Evolutionary conservation across 1,140 invertebrate species (phyloP).

Genomic region (Plutomurus gul): DNA sequence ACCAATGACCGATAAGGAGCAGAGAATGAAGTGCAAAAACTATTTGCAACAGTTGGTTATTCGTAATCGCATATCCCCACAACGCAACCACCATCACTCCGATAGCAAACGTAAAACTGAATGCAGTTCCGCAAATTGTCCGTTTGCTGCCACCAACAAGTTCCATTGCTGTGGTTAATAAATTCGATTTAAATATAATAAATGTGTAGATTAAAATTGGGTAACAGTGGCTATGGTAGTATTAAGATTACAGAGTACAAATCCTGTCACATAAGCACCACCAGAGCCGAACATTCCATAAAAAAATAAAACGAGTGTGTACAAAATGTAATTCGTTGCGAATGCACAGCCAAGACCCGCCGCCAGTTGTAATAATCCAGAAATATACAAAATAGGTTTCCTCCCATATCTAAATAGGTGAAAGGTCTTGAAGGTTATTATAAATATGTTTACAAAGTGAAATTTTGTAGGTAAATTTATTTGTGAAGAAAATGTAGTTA

Average conservation of each 20-base stretch:
- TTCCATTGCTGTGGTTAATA: constrained; percentile 49
- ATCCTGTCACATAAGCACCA: constrained; percentile 53
- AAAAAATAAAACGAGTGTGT: constrained; percentile 46
- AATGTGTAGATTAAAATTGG: background rate
- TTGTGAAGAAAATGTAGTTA: background rate
- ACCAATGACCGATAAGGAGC: constrained; percentile 76
- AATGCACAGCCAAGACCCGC: constrained; percentile 48
- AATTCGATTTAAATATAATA: background rate
- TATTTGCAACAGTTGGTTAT: constrained; percentile 75
- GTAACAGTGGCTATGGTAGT: background rate
- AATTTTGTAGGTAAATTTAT: background rate
- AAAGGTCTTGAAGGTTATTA: background rate
- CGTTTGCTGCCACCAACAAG: constrained; percentile 48
- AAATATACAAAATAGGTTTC: constrained; percentile 75
- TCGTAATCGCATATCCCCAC: constrained; percentile 77
- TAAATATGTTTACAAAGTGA: background rate
- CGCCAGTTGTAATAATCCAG: constrained; percentile 48
- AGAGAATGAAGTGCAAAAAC: constrained; percentile 76
- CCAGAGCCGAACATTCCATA: constrained; percentile 53
- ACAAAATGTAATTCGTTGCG: constrained; percentile 46
- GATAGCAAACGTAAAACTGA: constrained; percentile 48
- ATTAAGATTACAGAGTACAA: constrained; percentile 50
- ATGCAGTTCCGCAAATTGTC: constrained; percentile 52
- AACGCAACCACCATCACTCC: constrained; percentile 50
- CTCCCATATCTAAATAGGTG: constrained; percentile 65